Conservation (phyloP, 2,113 vertebrate species). For the Atractosteus spatula region DNA sequence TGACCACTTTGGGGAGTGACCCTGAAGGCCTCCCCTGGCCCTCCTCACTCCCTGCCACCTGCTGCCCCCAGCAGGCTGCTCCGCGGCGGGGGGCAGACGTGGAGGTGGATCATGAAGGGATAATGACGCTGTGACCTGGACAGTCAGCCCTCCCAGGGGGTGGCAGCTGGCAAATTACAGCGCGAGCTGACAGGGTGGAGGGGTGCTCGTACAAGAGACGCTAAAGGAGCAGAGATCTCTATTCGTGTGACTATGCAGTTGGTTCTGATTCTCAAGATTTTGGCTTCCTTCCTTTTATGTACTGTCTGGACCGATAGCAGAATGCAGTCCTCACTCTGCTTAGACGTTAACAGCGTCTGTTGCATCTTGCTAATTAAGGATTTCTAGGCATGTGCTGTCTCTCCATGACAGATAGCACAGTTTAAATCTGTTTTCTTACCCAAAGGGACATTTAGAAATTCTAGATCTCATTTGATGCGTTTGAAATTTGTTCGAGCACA, state of each 20-base stretch:
- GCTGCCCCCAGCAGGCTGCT: background rate
- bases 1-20: background rate
- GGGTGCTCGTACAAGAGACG: too few relatives aligned
- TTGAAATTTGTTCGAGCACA: too few relatives aligned
- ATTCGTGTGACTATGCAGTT: too few relatives aligned
- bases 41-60: background rate
- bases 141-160: background rate
- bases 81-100: background rate
- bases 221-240: too few relatives aligned
- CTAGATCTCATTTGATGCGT: background rate
- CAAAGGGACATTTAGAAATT: background rate
- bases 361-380: too few relatives aligned
- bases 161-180: slow-evolving; percentile 7
- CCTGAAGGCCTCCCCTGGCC: background rate
- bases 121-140: background rate
- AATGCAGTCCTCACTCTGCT: too few relatives aligned
- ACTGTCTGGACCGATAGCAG: too few relatives aligned
- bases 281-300: too few relatives aligned
- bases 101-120: background rate
- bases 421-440: background rate
- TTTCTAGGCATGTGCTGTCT: too few relatives aligned
- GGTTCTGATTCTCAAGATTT: too few relatives aligned
- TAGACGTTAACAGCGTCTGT: too few relatives aligned
- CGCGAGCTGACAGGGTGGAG: background rate
- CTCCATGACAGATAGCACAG: background rate